Conservation (phyloP, 2,888 invertebrate species). For the Cremastinae sp. region DNA sequence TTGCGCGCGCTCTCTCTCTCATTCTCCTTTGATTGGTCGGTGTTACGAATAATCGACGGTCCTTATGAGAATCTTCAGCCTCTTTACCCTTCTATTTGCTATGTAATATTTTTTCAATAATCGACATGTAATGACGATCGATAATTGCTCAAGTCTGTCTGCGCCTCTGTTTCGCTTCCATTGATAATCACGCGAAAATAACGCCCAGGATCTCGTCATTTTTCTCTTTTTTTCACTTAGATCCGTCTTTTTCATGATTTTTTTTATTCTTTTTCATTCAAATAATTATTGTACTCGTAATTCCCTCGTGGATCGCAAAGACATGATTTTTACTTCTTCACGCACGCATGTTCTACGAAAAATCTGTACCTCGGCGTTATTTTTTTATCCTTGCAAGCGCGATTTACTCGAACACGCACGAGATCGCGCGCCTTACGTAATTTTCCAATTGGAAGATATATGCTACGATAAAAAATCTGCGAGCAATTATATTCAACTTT, state of each 20-base stretch:
- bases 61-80: slow-evolving; percentile 10
- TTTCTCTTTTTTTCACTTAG: slow-evolving; percentile 1
- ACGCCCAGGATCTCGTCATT: slow-evolving; percentile 12
- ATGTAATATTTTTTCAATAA: slow-evolving; percentile 77
- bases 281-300: slow-evolving; percentile 1
- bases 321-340: slow-evolving; percentile 12
- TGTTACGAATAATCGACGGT: slow-evolving; percentile 44
- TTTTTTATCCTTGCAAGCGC: neutral
- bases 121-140: slow-evolving; percentile 73
- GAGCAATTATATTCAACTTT: too few relatives aligned
- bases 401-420: slow-evolving; percentile 12
- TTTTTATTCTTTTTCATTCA: neutral
- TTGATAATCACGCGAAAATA: slow-evolving; percentile 64
- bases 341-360: slow-evolving; percentile 11
- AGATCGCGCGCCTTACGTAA: slow-evolving; percentile 1
- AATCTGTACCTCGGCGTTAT: slow-evolving; percentile 7
- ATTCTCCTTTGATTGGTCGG: too few relatives aligned
- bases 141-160: slow-evolving; percentile 79
- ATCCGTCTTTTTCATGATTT: slow-evolving; percentile 1
- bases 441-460: too few relatives aligned
- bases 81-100: slow-evolving; percentile 59
- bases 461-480: too few relatives aligned
- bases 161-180: slow-evolving; percentile 78
- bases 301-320: too few relatives aligned
- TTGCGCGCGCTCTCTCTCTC: slow-evolving; percentile 59